Evolutionary conservation across 2,797 vertebrate species (phyloP).

Genomic region (Oceanodroma leucorhoa): DNA sequence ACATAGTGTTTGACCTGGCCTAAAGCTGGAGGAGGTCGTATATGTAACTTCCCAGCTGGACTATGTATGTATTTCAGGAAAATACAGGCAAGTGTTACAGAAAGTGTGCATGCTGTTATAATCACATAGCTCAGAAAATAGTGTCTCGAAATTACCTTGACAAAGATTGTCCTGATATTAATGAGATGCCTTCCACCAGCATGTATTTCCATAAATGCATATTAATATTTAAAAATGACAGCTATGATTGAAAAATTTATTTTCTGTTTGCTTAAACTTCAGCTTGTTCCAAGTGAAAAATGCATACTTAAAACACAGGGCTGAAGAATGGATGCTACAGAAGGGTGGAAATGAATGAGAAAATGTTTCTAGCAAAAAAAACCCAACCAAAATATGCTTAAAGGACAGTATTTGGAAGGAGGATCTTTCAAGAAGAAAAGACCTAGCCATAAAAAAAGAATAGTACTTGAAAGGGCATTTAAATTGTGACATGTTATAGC

Average conservation of each 20-base stretch:
- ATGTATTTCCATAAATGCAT: background rate
- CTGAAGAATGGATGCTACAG: background rate
- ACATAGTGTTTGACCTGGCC: background rate
- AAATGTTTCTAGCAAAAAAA: background rate
- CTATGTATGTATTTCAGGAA: background rate
- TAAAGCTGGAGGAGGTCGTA: background rate
- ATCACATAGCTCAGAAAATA: background rate
- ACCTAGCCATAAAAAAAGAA: background rate
- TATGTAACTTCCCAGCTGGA: background rate
- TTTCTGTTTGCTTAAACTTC: background rate
- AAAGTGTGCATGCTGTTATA: background rate
- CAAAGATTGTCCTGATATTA: background rate
- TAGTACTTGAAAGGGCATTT: background rate
- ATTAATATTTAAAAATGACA: background rate
- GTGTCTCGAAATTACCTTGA: background rate
- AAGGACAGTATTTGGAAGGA: background rate
- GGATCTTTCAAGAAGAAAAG: background rate
- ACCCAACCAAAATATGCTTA: fast-evolving
- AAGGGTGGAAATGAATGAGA: background rate
- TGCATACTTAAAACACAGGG: background rate
- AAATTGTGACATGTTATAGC: background rate
- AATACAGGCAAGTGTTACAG: background rate
- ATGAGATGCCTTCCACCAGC: background rate
- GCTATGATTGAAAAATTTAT: background rate
- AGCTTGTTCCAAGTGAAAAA: background rate